Base-by-base conservation (phyloP, 2,113 vertebrate species). In the Corvus cornix region DNA sequence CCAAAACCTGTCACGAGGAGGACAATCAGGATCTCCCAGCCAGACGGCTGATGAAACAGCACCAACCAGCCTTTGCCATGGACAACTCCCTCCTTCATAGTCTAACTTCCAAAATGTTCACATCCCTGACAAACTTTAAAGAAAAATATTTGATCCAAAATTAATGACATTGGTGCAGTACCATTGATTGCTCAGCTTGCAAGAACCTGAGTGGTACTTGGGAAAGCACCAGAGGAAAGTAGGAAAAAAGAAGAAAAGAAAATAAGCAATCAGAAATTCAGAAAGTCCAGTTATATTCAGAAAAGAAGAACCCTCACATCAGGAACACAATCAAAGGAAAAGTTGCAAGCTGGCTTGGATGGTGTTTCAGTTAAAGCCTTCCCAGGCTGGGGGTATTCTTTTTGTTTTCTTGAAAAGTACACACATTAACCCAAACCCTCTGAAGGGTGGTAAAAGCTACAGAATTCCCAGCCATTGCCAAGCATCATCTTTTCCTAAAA, bases 401-500 rank as follows among this genome's bases (percentile, higher is more conserved):
- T 60, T 35, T 49, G 4, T 87, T 87, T 93, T 67, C 84, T 70
- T 77, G 81, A 70, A 84, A 83, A 49, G 35, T 14, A 37, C 6
- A 67, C 3, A 39, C 30, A 43, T 67, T 27, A 82, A 17, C 30
- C 31, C 39, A 76, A 96, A 53, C 43, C 9, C 21, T 56, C 81
- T n/a, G 62, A 93, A 82, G 68, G 31, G 53, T 8, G 3, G 35
- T 27, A 39, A 87, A 91, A 94, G 62, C 81, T 81, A 75, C 53
- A 46, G 58, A 92, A 67, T 43, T 66, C 75, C 39, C 81, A 84
- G 68, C 56, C 81, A 76, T 27, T 30, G 4, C 53, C 58, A 91
- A 78, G 35, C 49, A 81, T 53, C 64, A 69, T 52, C 64, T 91
- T 81, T 94, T 69, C 94, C 66, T 96, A 35, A 90, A 94, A 95